Evolutionary conservation across 1,140 invertebrate species (phyloP).

Genomic region (Zaprionus inermis): DNA sequence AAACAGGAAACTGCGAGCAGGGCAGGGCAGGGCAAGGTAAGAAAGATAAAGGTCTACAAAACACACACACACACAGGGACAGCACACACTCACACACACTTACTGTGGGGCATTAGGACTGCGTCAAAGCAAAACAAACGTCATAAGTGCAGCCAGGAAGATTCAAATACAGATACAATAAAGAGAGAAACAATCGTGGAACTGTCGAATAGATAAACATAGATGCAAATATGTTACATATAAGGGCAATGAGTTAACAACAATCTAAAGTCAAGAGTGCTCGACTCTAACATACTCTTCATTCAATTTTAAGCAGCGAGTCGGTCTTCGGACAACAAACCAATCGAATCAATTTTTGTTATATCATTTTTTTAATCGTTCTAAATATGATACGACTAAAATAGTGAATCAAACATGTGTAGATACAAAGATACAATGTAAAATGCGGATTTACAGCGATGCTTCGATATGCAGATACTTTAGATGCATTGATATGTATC

Average conservation of each 20-base stretch:
- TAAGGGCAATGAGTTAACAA: no score
- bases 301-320: no score
- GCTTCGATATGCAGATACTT: no score
- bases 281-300: no score
- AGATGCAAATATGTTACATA: not conserved
- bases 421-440: not conserved
- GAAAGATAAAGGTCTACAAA: slow-evolving; percentile 24
- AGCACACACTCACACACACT: not conserved
- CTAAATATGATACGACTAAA: no score
- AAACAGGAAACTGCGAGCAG: slow-evolving; percentile 65
- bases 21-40: slow-evolving; percentile 34
- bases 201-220: not conserved
- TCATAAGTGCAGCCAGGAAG: slow-evolving; percentile 53
- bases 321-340: no score
- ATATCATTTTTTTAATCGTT: no score
- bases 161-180: slow-evolving; percentile 2
- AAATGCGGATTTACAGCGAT: not conserved
- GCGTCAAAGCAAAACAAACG: slow-evolving; percentile 75
- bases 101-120: slow-evolving; percentile 24
- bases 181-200: not conserved
- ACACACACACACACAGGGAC: slow-evolving; percentile 1
- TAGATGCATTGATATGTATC: no score
- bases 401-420: not conserved
- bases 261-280: no score
- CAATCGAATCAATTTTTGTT: no score